Conservation (phyloP, 1,140 invertebrate genomes). For the Euwallacea similis region DNA sequence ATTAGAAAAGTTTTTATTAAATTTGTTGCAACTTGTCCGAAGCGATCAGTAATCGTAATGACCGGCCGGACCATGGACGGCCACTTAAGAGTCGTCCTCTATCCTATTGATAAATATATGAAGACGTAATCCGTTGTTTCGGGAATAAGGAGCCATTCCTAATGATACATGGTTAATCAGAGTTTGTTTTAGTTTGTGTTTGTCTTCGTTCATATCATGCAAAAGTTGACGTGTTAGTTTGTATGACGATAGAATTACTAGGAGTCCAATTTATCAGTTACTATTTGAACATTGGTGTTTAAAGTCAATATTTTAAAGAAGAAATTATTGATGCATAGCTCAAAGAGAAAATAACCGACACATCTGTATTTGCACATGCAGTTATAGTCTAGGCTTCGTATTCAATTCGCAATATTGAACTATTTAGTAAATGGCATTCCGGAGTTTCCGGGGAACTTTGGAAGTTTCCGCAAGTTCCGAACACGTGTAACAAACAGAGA, state of each 20-base stretch:
- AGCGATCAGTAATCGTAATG: slow-evolving; percentile 34
- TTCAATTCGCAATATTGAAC: slow-evolving; percentile 39
- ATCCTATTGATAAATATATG: slow-evolving; percentile 30
- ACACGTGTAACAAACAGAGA: slow-evolving; percentile 38
- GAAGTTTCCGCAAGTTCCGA: slow-evolving; percentile 35
- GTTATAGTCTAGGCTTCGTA: slow-evolving; percentile 20
- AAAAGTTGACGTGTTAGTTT: too few species aligned
- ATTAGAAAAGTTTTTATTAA: slow-evolving; percentile 37
- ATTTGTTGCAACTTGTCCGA: slow-evolving; percentile 33
- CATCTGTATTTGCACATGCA: slow-evolving; percentile 28
- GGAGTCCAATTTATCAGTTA: too few species aligned
- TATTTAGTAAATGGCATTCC: slow-evolving; percentile 40
- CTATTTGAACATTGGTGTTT: too few species aligned
- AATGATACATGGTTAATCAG: background rate
- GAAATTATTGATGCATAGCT: background rate
- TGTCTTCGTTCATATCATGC: background rate
- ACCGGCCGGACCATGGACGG: slow-evolving; percentile 14
- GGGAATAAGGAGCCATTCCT: background rate
- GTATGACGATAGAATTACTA: too few species aligned
- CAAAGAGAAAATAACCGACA: background rate
- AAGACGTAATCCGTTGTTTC: background rate
- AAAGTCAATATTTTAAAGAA: background rate
- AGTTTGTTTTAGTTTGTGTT: background rate
- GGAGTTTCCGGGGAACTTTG: slow-evolving; percentile 29
- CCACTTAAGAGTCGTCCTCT: slow-evolving; percentile 20